A percentile compares a stretch with the other conserved stretches of the same genome.
Conservation (phyloP, 2,113 vertebrate genomes). For the Poeciliopsis prolifica region DNA sequence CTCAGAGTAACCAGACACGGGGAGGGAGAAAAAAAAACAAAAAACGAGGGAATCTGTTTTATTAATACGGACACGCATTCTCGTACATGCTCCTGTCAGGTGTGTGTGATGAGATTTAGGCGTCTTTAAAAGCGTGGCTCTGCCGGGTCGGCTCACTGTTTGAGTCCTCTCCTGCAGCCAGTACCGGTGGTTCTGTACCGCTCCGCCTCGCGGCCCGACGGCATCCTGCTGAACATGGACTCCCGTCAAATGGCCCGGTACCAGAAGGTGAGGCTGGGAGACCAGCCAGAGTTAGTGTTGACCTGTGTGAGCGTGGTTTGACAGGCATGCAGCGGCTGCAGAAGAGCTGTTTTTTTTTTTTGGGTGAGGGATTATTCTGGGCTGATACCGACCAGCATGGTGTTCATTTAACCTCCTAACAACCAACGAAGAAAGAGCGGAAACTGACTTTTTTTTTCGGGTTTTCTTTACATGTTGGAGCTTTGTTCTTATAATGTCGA, state of each 20-base stretch:
- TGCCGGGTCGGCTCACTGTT: conserved; percentile 8
- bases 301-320: conserved; percentile 65
- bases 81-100: conserved; percentile 48
- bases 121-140: conserved; percentile 30
- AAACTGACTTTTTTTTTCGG: neutral
- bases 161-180: conserved; percentile 60
- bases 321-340: conserved; percentile 56
- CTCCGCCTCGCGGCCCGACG: conserved; percentile 56
- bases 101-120: conserved; percentile 36
- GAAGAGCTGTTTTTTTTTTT: neutral
- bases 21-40: conserved; percentile 22
- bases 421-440: neutral
- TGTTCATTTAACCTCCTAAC: conserved; percentile 11
- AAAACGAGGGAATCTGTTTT: conserved; percentile 69
- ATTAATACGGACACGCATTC: conserved; percentile 65
- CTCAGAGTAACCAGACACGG: conserved; percentile 72
- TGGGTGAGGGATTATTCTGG: neutral
- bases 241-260: conserved; percentile 48
- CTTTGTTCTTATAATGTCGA: neutral
- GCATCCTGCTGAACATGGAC: conserved; percentile 65
- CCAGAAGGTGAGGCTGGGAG: conserved; percentile 77
- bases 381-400: conserved; percentile 58
- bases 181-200: conserved; percentile 69
- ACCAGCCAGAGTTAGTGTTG: conserved; percentile 41
- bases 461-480: neutral